These are phyloP conservation scores for Lipophrys pholis DNA, from an alignment of 2,113 vertebrate genomes.

Conservation along the genomic window DNA sequence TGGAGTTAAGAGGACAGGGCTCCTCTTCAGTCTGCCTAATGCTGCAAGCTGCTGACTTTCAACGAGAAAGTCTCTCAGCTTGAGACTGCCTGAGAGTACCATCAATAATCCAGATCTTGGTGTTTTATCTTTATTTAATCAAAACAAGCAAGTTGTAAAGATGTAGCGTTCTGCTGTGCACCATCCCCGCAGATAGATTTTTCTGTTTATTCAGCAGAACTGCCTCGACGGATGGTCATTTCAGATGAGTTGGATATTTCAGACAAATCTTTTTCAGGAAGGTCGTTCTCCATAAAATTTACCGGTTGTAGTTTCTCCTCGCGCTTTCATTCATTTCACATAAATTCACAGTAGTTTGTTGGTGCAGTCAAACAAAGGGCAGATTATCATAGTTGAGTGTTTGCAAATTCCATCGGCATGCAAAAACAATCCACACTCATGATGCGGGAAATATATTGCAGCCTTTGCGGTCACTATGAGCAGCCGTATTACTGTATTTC, in stretches of 20 bases:
- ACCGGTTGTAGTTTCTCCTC: neutral
- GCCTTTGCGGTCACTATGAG: neutral
- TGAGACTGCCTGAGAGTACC: conserved; percentile 14
- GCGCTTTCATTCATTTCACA: neutral
- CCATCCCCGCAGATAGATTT: neutral
- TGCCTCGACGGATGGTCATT: neutral
- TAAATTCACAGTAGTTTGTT: neutral
- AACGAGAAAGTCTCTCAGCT: neutral
- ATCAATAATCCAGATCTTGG: conserved; percentile 54
- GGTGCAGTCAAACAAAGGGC: neutral
- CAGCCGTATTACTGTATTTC: neutral
- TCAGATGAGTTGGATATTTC: neutral
- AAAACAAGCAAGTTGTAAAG: neutral
- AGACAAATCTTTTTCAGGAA: neutral
- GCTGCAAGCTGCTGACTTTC: neutral
- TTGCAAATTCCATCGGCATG: neutral
- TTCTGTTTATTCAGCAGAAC: neutral
- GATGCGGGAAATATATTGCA: neutral
- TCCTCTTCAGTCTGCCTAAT: conserved; percentile 17
- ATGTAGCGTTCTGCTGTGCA: neutral
- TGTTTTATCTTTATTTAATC: conserved; percentile 55
- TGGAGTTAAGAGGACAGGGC: conserved; percentile 4
- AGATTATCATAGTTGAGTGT: neutral
- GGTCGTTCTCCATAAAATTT: neutral
- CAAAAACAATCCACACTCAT: neutral